Conservation (phyloP, 1,140 invertebrate genomes). For the Bombus ignitus region DNA sequence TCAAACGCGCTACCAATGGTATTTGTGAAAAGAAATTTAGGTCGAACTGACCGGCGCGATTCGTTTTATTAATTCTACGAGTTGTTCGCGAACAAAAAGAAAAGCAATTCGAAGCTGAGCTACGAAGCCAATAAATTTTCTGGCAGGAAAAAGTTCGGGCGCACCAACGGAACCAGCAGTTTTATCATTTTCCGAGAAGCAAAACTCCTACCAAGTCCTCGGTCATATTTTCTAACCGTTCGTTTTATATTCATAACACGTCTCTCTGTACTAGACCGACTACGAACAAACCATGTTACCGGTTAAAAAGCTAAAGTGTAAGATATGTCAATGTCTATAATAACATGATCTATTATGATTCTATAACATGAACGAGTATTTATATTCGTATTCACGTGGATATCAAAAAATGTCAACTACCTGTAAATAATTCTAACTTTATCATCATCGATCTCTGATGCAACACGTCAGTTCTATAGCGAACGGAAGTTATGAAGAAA, state of each 20-base stretch:
- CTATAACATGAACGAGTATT: background rate
- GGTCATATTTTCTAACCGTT: conserved; percentile 11
- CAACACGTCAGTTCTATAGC: background rate
- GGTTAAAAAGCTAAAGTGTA: conserved; percentile 20
- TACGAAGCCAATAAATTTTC: conserved; percentile 1
- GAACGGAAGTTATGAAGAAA: background rate
- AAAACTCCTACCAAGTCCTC: background rate
- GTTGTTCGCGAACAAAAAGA: background rate
- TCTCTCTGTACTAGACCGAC: background rate
- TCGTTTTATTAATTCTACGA: conserved; percentile 18
- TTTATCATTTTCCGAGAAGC: conserved; percentile 32
- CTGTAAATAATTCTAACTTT: background rate
- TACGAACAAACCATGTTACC: conserved; percentile 7
- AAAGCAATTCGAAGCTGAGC: background rate
- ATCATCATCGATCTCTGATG: background rate
- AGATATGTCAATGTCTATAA: background rate
- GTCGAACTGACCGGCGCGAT: background rate
- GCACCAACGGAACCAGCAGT: background rate
- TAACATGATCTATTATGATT: too few relatives aligned
- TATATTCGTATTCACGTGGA: background rate
- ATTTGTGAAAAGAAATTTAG: background rate
- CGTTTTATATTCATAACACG: conserved; percentile 47
- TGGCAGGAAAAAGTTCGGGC: background rate
- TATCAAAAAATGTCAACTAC: background rate
- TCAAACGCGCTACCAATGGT: too few relatives aligned